Evolutionary conservation across 2,797 vertebrate species (phyloP), one percentile per base, ranked within the genome.

Genomic region (Scarus forsteni): DNA sequence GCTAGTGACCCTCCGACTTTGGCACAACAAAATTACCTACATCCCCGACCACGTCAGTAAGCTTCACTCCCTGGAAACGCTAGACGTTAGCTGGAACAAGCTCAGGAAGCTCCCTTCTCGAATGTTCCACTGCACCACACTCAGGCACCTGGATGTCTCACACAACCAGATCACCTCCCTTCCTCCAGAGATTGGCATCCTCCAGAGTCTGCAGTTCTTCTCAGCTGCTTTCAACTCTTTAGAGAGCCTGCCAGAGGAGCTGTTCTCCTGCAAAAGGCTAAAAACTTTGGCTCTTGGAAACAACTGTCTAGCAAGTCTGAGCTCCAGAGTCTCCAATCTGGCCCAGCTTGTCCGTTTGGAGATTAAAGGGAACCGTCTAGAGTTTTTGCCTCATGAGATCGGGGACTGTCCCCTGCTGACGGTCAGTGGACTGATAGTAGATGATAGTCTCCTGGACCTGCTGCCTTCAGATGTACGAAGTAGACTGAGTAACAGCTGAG

Each of bases 21-120:
- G 97, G 96, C 92, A 97, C 92, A 98, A 98, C 76, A 93, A 91
- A 79, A 97, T 98, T 19, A 81, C 92, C 3, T 95, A 94, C n/a
- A 91, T 98, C 58, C 96, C 96, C 0, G 96, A 98, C 46, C 95
- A 98, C 1, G 93, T 98, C 71, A 92, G 94, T 36, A 97, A 96
- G 81, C 93, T 98, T 49, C 88, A 91, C 70, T 60, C 89, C 2
- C 91, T 98, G 3, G 96, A 98, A 88, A 93, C 86, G 3, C 88
- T 98, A 45, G 93, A 95, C 66, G 50, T 96, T 1, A 96, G 95
- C 88, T 96, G 95, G 92, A 98, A 98, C 90, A 95, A 94, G 79
- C 91, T 98, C 0, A 87, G 88, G 61, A 89, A 85, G 42, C 90
- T 98, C 56, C 95, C 96, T 0, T 66, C 90, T 2, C 92, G 94